Evolutionary conservation across 2,888 invertebrate species (phyloP).

Genomic region (Nesidiocoris tenuis): DNA sequence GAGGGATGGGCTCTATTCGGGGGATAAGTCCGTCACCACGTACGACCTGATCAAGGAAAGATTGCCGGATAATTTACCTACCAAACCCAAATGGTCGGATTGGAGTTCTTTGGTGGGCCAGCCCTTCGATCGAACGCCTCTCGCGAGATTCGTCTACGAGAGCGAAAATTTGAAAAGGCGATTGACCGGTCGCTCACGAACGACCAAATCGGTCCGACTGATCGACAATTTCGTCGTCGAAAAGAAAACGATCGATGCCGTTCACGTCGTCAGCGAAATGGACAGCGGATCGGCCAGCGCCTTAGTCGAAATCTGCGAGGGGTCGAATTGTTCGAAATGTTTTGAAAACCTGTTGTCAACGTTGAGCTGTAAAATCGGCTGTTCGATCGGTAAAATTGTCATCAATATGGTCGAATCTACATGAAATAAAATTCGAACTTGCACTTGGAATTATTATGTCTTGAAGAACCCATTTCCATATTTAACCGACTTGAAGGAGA

Average conservation of each 20-base stretch:
- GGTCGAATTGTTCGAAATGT: neutral
- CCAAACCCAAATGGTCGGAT: slow-evolving; percentile 24
- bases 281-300: neutral
- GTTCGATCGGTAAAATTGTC: slow-evolving; percentile 13
- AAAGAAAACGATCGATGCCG: neutral
- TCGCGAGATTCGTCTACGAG: slow-evolving; percentile 1
- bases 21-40: too few relatives aligned
- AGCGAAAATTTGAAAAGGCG: neutral
- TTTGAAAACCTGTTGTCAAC: slow-evolving; percentile 7
- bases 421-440: too few relatives aligned
- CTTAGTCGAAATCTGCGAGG: slow-evolving; percentile 21
- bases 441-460: too few relatives aligned
- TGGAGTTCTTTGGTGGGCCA: neutral
- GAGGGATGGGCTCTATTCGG: too few relatives aligned
- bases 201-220: neutral
- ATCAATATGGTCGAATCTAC: slow-evolving; percentile 24
- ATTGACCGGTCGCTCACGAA: neutral
- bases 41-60: neutral
- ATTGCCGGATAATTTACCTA: neutral
- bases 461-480: too few relatives aligned
- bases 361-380: neutral
- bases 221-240: slow-evolving; percentile 5
- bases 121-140: neutral
- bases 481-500: too few relatives aligned
- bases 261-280: slow-evolving; percentile 14